phyloP scores from a whole-genome alignment of 2,888 invertebrate genomes.

The Lepeophtheirus nordmannii region DNA sequence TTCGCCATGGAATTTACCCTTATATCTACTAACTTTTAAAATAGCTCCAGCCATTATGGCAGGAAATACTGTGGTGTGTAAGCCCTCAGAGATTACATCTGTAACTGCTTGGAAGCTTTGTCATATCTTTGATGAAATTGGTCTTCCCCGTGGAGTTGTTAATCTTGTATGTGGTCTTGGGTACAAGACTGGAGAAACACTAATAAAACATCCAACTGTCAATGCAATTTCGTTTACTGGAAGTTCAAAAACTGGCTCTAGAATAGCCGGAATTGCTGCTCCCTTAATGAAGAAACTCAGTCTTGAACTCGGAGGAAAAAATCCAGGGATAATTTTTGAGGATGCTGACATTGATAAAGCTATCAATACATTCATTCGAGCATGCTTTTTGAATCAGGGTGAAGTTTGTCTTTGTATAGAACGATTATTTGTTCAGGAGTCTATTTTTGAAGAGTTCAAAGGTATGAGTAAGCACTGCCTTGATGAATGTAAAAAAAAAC shows the following conservation, averaged over 20 bases:
- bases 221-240: slow-evolving; percentile 42
- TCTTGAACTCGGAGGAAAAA: slow-evolving; percentile 44
- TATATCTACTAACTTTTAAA: slow-evolving; percentile 43
- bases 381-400: slow-evolving; percentile 42
- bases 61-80: slow-evolving; percentile 41
- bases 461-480: too few relatives aligned
- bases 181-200: slow-evolving; percentile 36
- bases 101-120: slow-evolving; percentile 40
- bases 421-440: slow-evolving; percentile 39
- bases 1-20: slow-evolving; percentile 43
- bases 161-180: slow-evolving; percentile 43
- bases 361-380: slow-evolving; percentile 36
- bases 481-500: too few relatives aligned
- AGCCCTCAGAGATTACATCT: slow-evolving; percentile 43
- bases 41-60: slow-evolving; percentile 39
- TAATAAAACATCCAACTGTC: slow-evolving; percentile 39
- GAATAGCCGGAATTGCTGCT: slow-evolving; percentile 30
- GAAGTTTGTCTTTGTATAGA: slow-evolving; percentile 43
- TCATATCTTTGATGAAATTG: slow-evolving; percentile 35
- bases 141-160: slow-evolving; percentile 40
- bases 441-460: slow-evolving; percentile 36
- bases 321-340: slow-evolving; percentile 40
- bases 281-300: slow-evolving; percentile 39
- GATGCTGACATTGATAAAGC: slow-evolving; percentile 39
- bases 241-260: slow-evolving; percentile 34